Percentiles rank a stretch among this genome's conserved stretches.
These are phyloP conservation scores for Metopolophium dirhodum DNA, from an alignment of 1,140 invertebrate species.

Conservation along the genomic window DNA sequence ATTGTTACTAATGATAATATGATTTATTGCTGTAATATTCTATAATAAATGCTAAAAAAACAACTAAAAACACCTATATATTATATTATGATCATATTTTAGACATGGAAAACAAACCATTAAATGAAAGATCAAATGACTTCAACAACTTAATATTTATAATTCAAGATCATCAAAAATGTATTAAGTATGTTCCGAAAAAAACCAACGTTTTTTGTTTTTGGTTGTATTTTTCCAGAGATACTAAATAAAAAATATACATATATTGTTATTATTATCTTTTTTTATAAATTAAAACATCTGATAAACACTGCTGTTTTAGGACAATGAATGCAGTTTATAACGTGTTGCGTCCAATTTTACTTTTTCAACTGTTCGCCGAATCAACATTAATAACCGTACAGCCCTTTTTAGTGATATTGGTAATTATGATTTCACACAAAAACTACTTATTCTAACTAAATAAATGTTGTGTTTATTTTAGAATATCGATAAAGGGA, in stretches of 20 bases:
- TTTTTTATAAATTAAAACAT: neutral
- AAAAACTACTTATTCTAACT: neutral
- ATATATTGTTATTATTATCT: too few species aligned
- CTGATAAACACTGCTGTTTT: neutral
- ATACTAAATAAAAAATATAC: neutral
- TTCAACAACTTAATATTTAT: neutral
- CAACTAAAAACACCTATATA: too few species aligned
- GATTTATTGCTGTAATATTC: too few species aligned
- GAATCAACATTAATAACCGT: neutral
- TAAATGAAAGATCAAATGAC: neutral
- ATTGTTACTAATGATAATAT: too few species aligned
- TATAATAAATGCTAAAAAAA: too few species aligned
- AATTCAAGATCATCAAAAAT: constrained; percentile 21
- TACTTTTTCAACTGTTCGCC: neutral
- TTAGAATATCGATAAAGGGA: neutral
- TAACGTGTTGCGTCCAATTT: neutral
- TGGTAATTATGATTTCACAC: neutral
- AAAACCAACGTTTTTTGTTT: too few species aligned
- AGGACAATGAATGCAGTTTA: neutral
- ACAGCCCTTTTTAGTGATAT: neutral
- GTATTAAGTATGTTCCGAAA: neutral
- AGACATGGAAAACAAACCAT: neutral
- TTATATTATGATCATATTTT: neutral
- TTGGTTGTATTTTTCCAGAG: too few species aligned
- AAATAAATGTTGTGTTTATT: neutral